Evolutionary conservation across 1,140 invertebrate species (phyloP).

Genomic region (Procambarus clarkii): DNA sequence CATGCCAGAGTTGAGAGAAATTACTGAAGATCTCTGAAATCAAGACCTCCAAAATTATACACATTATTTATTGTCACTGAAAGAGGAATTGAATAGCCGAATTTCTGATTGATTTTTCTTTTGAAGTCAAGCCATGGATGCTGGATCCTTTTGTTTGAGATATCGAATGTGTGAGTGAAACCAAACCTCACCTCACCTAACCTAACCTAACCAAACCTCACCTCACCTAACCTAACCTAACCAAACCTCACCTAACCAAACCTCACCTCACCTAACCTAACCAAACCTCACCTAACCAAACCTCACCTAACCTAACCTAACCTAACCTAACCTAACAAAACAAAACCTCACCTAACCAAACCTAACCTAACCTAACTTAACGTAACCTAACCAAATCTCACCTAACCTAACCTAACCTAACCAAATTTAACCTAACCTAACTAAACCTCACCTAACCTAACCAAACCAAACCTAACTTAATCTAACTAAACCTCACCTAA

Average conservation of each 20-base stretch:
- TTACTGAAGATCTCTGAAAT: too few species aligned
- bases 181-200: not conserved
- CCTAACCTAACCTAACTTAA: not conserved
- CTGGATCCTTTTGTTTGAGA: too few species aligned
- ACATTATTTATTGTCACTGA: too few species aligned
- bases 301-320: slow-evolving; percentile 5
- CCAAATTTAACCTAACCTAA: not conserved
- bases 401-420: not conserved
- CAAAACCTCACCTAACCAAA: not conserved
- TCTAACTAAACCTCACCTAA: not conserved
- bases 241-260: not conserved
- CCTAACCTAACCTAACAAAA: not conserved
- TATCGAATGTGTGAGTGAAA: too few species aligned
- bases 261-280: not conserved
- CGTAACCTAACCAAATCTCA: too few species aligned
- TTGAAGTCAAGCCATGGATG: too few species aligned
- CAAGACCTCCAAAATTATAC: too few species aligned
- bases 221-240: not conserved
- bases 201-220: not conserved
- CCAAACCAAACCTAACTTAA: not conserved
- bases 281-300: not conserved
- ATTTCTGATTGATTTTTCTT: too few species aligned
- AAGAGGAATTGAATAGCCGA: too few species aligned
- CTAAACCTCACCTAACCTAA: not conserved
- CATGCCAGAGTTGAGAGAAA: too few species aligned